A percentile compares a stretch with the other conserved stretches of the same genome.
These are phyloP conservation scores for Plectropomus leopardus DNA, from an alignment of 2,113 vertebrate species.

Conservation along the genomic window DNA sequence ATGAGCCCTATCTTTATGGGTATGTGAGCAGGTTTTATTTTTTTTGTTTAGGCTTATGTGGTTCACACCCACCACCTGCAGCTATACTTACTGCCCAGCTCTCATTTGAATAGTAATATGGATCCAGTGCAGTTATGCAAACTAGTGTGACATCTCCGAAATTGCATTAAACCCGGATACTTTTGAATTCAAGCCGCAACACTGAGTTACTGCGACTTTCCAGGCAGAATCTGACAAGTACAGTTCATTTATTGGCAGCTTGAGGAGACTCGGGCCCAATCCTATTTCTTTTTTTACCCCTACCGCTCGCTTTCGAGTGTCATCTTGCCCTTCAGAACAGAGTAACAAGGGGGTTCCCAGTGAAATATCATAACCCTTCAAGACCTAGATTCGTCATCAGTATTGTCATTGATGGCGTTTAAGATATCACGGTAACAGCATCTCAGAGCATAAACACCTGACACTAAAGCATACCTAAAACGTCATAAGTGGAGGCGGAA, in stretches of 20 bases:
- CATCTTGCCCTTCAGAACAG: no score
- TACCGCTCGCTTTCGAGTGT: no score
- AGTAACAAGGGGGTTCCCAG: no score
- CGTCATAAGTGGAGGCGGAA: no score
- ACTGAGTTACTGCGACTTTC: slow-evolving; percentile 35
- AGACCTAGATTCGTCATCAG: no score
- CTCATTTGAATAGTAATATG: slow-evolving; percentile 54
- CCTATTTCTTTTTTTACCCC: no score
- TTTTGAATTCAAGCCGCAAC: slow-evolving; percentile 37
- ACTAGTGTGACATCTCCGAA: slow-evolving; percentile 42
- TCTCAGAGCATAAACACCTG: no score
- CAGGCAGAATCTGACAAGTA: slow-evolving; percentile 17
- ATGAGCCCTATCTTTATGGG: slow-evolving; percentile 26
- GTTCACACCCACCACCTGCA: slow-evolving; percentile 42
- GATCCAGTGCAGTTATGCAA: slow-evolving; percentile 45
- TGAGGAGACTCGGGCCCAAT: background rate
- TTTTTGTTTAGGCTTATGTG: slow-evolving; percentile 19
- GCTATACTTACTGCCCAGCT: slow-evolving; percentile 30
- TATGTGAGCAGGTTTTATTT: slow-evolving; percentile 17
- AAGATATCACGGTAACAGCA: no score
- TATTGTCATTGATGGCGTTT: no score
- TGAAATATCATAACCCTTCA: no score
- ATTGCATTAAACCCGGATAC: slow-evolving; percentile 17
- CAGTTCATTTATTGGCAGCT: slow-evolving; percentile 12
- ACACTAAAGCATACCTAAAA: no score